Evolutionary conservation across 1,140 invertebrate species (phyloP).

Genomic region (Pachypsylla venusta): DNA sequence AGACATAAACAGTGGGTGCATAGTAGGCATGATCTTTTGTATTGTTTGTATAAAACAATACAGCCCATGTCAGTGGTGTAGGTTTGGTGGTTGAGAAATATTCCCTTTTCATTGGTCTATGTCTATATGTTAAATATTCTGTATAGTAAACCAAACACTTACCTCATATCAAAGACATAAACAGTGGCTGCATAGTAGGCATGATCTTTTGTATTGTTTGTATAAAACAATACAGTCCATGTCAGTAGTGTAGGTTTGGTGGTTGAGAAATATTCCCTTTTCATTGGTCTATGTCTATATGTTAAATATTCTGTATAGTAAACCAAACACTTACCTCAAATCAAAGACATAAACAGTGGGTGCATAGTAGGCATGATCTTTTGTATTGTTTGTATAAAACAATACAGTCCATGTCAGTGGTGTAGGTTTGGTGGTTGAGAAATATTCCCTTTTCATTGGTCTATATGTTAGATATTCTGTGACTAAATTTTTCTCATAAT

Average conservation of each 20-base stretch:
- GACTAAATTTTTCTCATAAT: background rate
- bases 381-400: background rate
- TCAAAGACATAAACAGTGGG: background rate
- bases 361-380: background rate
- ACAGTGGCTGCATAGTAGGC: background rate
- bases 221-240: background rate
- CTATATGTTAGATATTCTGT: background rate
- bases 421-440: background rate
- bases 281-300: too few species aligned
- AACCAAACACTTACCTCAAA: constrained; percentile 9
- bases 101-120: background rate
- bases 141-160: too few species aligned
- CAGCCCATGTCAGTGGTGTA: background rate
- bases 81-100: background rate
- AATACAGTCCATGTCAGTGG: background rate
- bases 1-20: background rate
- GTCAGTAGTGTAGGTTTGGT: background rate
- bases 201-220: too few species aligned
- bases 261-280: too few species aligned
- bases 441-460: background rate
- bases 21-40: background rate
- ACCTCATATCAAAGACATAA: background rate
- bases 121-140: background rate
- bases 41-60: background rate
- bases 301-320: too few species aligned